Evolutionary conservation across 2,113 vertebrate genomes (phyloP).

Genomic region (Meriones unguiculatus): DNA sequence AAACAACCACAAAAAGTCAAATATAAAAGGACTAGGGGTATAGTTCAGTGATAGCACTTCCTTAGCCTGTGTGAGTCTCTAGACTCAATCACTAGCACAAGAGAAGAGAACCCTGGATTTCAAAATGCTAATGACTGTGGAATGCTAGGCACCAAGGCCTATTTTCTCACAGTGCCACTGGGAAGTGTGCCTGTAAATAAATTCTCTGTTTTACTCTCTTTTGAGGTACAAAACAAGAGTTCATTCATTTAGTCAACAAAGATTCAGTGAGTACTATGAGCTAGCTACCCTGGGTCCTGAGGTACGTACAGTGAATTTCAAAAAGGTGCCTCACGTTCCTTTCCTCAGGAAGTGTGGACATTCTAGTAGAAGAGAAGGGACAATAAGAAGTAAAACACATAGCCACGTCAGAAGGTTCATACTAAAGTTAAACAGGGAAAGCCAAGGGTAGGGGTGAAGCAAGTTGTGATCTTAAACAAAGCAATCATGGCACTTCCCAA

Average conservation of each 20-base stretch:
- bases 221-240: not conserved
- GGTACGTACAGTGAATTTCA: not conserved
- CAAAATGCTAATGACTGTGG: not conserved
- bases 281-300: not conserved
- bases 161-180: not conserved
- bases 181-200: not conserved
- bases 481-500: not conserved
- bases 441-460: not conserved
- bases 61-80: not conserved
- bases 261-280: not conserved
- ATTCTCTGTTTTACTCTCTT: not conserved
- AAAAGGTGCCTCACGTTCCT: not conserved
- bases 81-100: not conserved
- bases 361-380: not conserved
- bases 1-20: not conserved
- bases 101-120: not conserved
- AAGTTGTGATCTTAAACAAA: not conserved
- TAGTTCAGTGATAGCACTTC: not conserved
- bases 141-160: not conserved
- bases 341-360: not conserved
- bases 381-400: not conserved
- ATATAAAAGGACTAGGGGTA: not conserved
- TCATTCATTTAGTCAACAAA: not conserved
- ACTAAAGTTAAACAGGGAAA: not conserved
- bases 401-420: not conserved